phyloP scores from a whole-genome alignment of 2,797 vertebrate genomes.

The Euphonia xanthogaster region DNA sequence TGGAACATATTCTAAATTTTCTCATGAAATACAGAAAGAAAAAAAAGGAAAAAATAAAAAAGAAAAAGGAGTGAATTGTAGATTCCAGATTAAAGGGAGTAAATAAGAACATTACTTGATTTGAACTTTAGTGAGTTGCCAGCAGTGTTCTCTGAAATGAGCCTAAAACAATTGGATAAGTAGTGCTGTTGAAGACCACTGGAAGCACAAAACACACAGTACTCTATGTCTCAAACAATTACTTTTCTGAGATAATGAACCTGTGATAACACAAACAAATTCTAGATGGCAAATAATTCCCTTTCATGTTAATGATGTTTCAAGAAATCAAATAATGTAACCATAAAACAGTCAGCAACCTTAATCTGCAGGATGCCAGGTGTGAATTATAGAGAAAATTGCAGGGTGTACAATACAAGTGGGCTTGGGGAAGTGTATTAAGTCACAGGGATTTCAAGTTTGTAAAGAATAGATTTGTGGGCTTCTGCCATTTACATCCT shows the following conservation, averaged over 20 bases:
- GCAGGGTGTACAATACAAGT: neutral
- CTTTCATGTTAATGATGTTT: conserved; percentile 37
- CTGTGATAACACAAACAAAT: conserved; percentile 21
- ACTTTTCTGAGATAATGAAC: conserved; percentile 20
- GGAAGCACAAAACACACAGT: neutral
- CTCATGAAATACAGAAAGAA: neutral
- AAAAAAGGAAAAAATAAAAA: no score
- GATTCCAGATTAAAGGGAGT: neutral
- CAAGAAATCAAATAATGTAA: conserved; percentile 59
- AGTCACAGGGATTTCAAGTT: conserved; percentile 38
- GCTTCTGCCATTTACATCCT: conserved; percentile 54
- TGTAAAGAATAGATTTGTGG: conserved; percentile 20
- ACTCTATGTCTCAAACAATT: neutral
- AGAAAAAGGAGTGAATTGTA: neutral
- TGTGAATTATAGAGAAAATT: conserved; percentile 41
- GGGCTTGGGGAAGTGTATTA: conserved; percentile 17
- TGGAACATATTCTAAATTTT: neutral
- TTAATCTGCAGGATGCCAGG: conserved; percentile 29
- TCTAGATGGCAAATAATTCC: conserved; percentile 31
- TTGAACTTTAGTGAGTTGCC: neutral
- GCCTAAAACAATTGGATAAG: neutral
- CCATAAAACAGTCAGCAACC: conserved; percentile 3
- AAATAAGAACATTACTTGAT: neutral
- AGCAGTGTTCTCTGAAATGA: neutral
- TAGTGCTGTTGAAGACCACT: neutral